These are phyloP conservation scores for Epicauta chinensis DNA, from an alignment of 1,140 invertebrate genomes.

Conservation along the genomic window DNA sequence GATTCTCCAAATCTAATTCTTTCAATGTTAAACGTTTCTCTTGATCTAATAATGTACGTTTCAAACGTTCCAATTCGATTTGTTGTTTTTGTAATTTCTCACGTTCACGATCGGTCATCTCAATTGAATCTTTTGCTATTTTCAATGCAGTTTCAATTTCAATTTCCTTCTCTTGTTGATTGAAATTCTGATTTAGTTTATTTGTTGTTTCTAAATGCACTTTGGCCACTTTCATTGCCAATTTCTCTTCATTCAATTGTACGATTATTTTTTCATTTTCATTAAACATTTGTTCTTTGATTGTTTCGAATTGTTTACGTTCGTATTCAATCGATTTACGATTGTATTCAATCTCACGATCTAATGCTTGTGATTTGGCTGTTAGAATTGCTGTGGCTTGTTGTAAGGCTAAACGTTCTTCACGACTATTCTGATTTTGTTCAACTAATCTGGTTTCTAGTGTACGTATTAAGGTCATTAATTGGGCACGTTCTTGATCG, in stretches of 20 bases:
- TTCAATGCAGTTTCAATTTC: conserved; percentile 47
- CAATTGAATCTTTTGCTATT: conserved; percentile 45
- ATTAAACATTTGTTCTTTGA: conserved; percentile 42
- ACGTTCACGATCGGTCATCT: conserved; percentile 44
- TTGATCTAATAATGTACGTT: conserved; percentile 39
- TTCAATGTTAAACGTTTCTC: conserved; percentile 40
- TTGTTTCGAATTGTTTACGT: conserved; percentile 41
- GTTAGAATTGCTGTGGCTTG: conserved; percentile 36
- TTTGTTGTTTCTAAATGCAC: conserved; percentile 42
- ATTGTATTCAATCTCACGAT: conserved; percentile 42
- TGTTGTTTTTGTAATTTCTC: conserved; percentile 41
- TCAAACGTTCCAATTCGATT: conserved; percentile 43
- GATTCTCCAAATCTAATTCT: conserved; percentile 36
- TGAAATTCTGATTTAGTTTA: conserved; percentile 37
- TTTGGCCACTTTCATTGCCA: conserved; percentile 40
- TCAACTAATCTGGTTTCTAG: conserved; percentile 44
- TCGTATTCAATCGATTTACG: conserved; percentile 43
- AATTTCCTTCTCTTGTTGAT: conserved; percentile 38
- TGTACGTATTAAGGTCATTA: conserved; percentile 44
- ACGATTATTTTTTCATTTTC: conserved; percentile 42
- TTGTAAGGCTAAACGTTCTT: conserved; percentile 40
- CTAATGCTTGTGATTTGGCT: conserved; percentile 43
- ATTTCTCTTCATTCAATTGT: conserved; percentile 45
- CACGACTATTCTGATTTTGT: conserved; percentile 38
- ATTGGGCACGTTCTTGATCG: conserved; percentile 44